Percentiles rank a stretch among this genome's conserved stretches.
Conservation (phyloP, 1,140 invertebrate genomes). For the Doryteuthis pealeii region DNA sequence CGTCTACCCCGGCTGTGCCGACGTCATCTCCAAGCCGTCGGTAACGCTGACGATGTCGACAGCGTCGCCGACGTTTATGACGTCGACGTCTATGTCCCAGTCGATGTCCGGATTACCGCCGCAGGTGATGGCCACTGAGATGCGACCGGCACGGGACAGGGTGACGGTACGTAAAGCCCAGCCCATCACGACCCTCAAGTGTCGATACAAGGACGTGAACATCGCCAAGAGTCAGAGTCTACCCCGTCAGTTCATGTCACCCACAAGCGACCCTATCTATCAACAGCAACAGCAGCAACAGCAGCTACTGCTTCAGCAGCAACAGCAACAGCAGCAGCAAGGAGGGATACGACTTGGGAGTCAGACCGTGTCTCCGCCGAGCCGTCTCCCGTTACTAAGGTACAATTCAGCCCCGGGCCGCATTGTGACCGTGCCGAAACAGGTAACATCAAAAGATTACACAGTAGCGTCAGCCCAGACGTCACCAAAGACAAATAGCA, state of each 20-base stretch:
- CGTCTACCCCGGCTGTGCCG: not conserved
- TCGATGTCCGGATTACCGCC: not conserved
- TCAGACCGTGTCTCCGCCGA: conserved; percentile 25
- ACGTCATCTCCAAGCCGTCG: not conserved
- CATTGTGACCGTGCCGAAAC: conserved; percentile 50
- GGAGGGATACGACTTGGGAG: conserved; percentile 32
- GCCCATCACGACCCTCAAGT: conserved; percentile 52
- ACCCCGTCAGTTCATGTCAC: conserved; percentile 28
- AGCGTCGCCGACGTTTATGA: not conserved
- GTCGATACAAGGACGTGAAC: conserved; percentile 28
- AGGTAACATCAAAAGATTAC: conserved; percentile 24
- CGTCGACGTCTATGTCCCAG: not conserved
- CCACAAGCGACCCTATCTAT: not conserved
- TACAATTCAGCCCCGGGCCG: conserved; percentile 51
- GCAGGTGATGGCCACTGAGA: not conserved
- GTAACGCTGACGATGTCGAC: not conserved
- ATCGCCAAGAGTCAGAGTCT: conserved; percentile 25
- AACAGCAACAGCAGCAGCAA: conserved; percentile 9
- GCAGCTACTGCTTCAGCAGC: not conserved
- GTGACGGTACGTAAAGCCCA: conserved; percentile 39
- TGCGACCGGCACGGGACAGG: not conserved
- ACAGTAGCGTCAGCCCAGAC: conserved; percentile 3
- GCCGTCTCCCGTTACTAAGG: conserved; percentile 31
- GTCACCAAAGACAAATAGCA: not conserved
- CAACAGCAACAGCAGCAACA: not conserved